Percentiles rank a stretch among this genome's conserved stretches.
phyloP scores from a whole-genome alignment of 2,888 invertebrate species.

The Mimumesa dahlbomi region DNA sequence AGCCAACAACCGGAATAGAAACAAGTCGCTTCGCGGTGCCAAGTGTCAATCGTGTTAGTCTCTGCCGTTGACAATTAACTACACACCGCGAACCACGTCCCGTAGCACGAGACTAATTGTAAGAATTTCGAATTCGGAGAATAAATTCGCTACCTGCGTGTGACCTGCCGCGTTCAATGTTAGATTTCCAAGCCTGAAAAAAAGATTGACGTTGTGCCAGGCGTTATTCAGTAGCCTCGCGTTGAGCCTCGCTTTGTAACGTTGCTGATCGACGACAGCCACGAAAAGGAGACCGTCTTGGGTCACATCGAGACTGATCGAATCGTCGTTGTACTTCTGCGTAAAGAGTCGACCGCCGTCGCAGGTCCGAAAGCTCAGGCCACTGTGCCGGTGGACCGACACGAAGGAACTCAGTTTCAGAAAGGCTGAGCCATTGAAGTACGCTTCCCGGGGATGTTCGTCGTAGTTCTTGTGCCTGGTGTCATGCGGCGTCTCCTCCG shows the following conservation, averaged over 20 bases:
- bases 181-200: conserved; percentile 84
- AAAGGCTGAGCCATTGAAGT: conserved; percentile 91
- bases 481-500: conserved; percentile 60
- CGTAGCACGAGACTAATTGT: too few relatives aligned
- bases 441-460: conserved; percentile 86
- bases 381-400: conserved; percentile 90
- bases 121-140: too few relatives aligned
- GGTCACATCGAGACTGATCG: conserved; percentile 77
- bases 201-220: conserved; percentile 89
- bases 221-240: conserved; percentile 89
- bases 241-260: conserved; percentile 84
- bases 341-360: conserved; percentile 81
- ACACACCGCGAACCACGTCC: too few relatives aligned
- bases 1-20: too few relatives aligned
- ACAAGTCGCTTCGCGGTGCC: too few relatives aligned
- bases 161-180: conserved; percentile 82
- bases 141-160: conserved; percentile 82
- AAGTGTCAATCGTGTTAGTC: too few relatives aligned
- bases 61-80: too few relatives aligned
- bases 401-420: conserved; percentile 87
- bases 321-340: conserved; percentile 75
- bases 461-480: conserved; percentile 55
- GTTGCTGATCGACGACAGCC: conserved; percentile 79
- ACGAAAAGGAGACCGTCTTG: conserved; percentile 81
- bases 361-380: conserved; percentile 91